phyloP scores from a whole-genome alignment of 2,797 vertebrate genomes.

The Bradypus variegatus region DNA sequence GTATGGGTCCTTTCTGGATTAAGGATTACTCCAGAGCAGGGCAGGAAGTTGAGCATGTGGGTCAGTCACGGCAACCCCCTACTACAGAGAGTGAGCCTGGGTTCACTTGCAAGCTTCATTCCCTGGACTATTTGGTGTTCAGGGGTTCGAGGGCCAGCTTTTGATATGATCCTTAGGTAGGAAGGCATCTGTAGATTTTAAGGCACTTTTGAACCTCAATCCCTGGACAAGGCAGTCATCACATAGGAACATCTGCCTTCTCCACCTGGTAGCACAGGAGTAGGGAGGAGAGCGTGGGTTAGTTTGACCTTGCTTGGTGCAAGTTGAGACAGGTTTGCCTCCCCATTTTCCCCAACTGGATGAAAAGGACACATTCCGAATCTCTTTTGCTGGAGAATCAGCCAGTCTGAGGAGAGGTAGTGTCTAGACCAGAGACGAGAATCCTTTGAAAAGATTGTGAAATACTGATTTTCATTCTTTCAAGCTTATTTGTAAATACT shows the following conservation, averaged over 20 bases:
- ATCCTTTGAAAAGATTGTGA: conserved; percentile 74
- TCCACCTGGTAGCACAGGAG: conserved; percentile 11
- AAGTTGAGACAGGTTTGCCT: conserved; percentile 35
- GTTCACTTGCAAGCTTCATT: neutral
- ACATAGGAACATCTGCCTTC: conserved; percentile 44
- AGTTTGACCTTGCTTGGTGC: conserved; percentile 45
- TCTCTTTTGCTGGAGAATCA: conserved; percentile 62
- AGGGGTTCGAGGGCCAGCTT: neutral
- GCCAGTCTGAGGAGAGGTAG: conserved; percentile 70
- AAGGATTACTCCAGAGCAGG: neutral
- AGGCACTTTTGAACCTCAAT: conserved; percentile 23
- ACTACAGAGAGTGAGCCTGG: neutral
- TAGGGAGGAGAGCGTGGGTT: conserved; percentile 31
- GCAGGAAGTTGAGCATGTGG: neutral
- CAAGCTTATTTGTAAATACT: conserved; percentile 88
- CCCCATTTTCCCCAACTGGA: conserved; percentile 54
- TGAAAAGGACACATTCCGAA: conserved; percentile 60
- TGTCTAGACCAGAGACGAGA: conserved; percentile 67
- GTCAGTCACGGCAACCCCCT: neutral
- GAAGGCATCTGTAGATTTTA: neutral
- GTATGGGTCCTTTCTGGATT: neutral
- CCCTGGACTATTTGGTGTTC: neutral
- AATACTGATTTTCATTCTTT: conserved; percentile 73
- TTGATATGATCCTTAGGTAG: neutral
- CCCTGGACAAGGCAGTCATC: conserved; percentile 44